Conservation (phyloP, 2,888 invertebrate genomes). For the Chesias legatella region DNA sequence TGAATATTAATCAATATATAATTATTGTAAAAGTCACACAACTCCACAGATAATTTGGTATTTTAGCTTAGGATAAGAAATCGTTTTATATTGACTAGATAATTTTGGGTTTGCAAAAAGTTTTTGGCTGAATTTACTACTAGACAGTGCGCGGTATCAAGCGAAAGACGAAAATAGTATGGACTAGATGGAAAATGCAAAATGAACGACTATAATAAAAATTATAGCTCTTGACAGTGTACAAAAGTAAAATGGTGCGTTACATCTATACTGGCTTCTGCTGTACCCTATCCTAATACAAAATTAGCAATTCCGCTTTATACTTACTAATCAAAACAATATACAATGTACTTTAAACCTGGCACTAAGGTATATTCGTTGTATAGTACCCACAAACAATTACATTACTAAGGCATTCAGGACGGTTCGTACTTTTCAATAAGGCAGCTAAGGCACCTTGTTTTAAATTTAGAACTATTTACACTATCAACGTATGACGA, state of each 20-base stretch:
- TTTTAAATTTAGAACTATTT: constrained; percentile 30
- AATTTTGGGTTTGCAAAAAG: constrained; percentile 71
- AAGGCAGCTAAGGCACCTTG: constrained; percentile 72
- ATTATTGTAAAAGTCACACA: constrained; percentile 32
- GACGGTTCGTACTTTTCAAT: constrained; percentile 66
- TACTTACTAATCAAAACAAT: constrained; percentile 35
- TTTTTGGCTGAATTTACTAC: constrained; percentile 59
- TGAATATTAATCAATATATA: no score
- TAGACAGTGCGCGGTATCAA: constrained; percentile 34
- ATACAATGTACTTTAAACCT: constrained; percentile 61
- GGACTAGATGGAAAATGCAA: constrained; percentile 51
- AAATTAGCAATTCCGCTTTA: constrained; percentile 26
- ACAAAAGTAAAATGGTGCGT: constrained; percentile 19
- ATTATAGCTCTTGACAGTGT: constrained; percentile 21
- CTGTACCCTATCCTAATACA: constrained; percentile 20
- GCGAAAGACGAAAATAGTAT: constrained; percentile 38
- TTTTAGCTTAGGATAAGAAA: constrained; percentile 61
- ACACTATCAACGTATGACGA: constrained; percentile 21
- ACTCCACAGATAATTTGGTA: constrained; percentile 59
- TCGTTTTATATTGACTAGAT: constrained; percentile 70
- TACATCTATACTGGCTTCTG: constrained; percentile 18
- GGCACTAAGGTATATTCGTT: constrained; percentile 67
- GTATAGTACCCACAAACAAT: constrained; percentile 57
- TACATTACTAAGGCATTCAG: constrained; percentile 54
- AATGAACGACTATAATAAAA: constrained; percentile 28